A percentile compares a stretch with the other conserved stretches of the same genome.
Evolutionary conservation across 2,113 vertebrate genomes (phyloP).

Genomic region (Australoheros scitulus): DNA sequence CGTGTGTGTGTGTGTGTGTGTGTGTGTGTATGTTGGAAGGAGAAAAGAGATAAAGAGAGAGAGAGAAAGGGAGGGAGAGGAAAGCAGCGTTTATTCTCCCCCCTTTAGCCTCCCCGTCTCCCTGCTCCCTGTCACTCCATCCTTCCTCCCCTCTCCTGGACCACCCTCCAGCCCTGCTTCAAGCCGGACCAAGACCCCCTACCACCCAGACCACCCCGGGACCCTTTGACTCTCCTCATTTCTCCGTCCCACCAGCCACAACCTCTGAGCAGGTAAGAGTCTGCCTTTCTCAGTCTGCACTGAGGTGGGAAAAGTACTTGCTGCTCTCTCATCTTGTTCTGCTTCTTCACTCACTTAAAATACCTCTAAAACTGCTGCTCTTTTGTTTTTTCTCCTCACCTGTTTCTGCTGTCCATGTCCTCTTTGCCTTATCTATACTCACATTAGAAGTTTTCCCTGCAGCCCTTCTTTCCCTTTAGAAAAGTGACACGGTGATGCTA

Average conservation of each 20-base stretch:
- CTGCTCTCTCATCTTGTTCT: constrained; percentile 1
- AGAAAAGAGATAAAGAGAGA: constrained; percentile 67
- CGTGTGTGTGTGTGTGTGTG: constrained; percentile 40
- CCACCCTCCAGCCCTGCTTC: constrained; percentile 67
- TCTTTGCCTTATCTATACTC: not conserved
- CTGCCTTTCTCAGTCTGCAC: constrained; percentile 4
- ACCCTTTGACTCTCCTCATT: constrained; percentile 84
- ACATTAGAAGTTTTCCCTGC: constrained; percentile 68
- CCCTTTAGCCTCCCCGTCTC: constrained; percentile 82
- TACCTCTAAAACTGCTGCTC: constrained; percentile 7
- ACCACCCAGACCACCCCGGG: constrained; percentile 75
- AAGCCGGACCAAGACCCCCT: constrained; percentile 54
- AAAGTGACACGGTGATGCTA: constrained; percentile 66
- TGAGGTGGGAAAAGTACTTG: constrained; percentile 45
- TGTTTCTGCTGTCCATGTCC: not conserved
- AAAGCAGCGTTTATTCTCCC: constrained; percentile 77
- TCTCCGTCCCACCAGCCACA: constrained; percentile 72
- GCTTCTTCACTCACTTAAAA: not conserved
- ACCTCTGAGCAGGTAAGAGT: constrained; percentile 77
- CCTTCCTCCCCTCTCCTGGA: constrained; percentile 75
- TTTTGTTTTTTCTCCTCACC: constrained; percentile 10
- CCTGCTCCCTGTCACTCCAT: constrained; percentile 84
- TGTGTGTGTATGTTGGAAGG: constrained; percentile 62
- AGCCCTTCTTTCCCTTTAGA: constrained; percentile 42
- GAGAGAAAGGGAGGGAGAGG: constrained; percentile 73